phyloP scores from a whole-genome alignment of 2,888 invertebrate genomes.

The Cacoxenus indagator region DNA sequence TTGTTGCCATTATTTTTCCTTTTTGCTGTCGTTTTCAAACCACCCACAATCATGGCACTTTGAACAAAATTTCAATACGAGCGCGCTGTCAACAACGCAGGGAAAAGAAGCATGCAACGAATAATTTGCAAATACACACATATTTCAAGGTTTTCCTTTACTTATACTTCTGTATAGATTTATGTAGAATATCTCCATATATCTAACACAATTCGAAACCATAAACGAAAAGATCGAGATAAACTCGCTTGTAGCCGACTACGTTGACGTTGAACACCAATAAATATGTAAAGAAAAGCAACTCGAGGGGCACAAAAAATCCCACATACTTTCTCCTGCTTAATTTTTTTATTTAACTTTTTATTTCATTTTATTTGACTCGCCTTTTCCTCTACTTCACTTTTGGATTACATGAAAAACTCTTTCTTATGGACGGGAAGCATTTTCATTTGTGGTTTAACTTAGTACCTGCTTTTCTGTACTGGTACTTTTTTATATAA shows the following conservation, averaged over 20 bases:
- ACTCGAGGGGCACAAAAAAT: conserved; percentile 6
- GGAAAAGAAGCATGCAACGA: no score
- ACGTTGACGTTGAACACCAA: background rate
- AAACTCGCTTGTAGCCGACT: conserved; percentile 34
- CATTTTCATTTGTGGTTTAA: conserved; percentile 2
- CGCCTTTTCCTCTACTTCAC: no score
- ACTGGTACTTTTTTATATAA: conserved; percentile 49
- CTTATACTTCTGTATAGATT: background rate
- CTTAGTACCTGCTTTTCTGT: conserved; percentile 37
- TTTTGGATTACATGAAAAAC: no score
- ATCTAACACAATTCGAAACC: conserved; percentile 26
- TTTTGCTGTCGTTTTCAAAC: no score
- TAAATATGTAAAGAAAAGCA: background rate
- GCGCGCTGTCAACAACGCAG: conserved; percentile 15
- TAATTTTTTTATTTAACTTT: no score
- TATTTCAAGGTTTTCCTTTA: background rate
- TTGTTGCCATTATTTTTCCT: background rate
- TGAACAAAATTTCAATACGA: conserved; percentile 55
- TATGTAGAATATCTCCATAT: background rate
- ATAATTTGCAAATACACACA: background rate
- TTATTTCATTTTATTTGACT: no score
- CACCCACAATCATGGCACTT: conserved; percentile 24
- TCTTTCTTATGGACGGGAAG: background rate
- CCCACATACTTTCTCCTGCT: conserved; percentile 25
- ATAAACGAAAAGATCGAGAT: conserved; percentile 51